Conservation (phyloP, 2,888 invertebrate genomes). For the Cotesia congregata region DNA sequence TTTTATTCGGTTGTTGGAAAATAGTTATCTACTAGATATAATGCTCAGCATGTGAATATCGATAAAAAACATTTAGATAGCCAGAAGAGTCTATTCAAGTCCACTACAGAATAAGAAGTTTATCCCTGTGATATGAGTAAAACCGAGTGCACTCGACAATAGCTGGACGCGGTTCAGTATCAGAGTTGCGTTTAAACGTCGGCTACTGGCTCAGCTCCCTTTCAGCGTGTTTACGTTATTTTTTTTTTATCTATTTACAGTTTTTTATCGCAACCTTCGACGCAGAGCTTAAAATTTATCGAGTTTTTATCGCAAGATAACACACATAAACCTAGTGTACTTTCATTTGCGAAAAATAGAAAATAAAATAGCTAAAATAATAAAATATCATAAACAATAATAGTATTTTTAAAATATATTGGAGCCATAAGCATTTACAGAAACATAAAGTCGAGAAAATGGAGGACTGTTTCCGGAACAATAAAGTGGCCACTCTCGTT, state of each 20-base stretch:
- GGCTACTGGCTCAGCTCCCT: background rate
- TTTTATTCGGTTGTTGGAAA: too few species aligned
- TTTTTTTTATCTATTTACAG: background rate
- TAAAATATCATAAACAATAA: background rate
- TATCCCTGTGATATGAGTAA: background rate
- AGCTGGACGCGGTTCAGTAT: background rate
- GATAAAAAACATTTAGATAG: conserved; percentile 13
- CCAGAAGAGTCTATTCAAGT: conserved; percentile 3
- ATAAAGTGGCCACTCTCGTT: background rate
- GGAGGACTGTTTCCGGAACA: background rate
- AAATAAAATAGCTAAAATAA: too few species aligned
- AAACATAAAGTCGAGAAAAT: background rate
- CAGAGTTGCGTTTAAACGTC: background rate
- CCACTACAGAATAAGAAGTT: background rate
- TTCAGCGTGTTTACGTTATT: background rate
- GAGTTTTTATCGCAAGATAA: too few species aligned
- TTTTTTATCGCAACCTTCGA: too few species aligned
- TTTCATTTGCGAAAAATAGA: too few species aligned
- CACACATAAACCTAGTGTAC: too few species aligned
- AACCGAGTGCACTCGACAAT: background rate
- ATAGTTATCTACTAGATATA: too few species aligned
- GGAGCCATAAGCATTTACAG: background rate
- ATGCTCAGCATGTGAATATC: too few species aligned
- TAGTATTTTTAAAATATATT: background rate
- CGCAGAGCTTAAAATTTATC: too few species aligned